These are phyloP conservation scores for Macrotis lagotis DNA, from an alignment of 2,113 vertebrate genomes.

Conservation along the genomic window DNA sequence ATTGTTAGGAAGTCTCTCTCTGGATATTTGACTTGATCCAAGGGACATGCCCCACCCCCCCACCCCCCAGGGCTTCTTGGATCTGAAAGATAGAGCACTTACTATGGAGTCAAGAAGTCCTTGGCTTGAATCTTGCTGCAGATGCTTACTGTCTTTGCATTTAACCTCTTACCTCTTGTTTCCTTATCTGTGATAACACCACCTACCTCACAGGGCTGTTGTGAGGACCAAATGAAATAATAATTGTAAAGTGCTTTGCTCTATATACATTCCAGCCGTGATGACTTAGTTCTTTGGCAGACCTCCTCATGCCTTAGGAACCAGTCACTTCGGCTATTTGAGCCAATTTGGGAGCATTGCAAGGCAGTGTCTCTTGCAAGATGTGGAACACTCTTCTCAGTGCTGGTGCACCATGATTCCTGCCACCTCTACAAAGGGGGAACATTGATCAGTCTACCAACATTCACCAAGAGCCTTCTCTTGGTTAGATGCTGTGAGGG, in stretches of 20 bases:
- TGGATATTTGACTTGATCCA: neutral
- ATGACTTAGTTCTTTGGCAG: neutral
- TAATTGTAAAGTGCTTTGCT: neutral
- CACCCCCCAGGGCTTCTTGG: no score
- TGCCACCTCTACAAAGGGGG: neutral
- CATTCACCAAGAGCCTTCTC: neutral
- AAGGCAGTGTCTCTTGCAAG: neutral
- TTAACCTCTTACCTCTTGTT: neutral
- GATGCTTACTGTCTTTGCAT: neutral
- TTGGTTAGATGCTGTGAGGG: neutral
- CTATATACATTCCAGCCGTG: neutral
- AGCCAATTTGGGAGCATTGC: neutral
- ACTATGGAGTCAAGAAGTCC: neutral
- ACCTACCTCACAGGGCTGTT: neutral
- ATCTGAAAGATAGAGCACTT: no score
- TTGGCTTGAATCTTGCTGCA: neutral
- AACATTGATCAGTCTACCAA: neutral
- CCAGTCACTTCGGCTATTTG: neutral
- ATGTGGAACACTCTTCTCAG: neutral
- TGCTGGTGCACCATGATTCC: neutral
- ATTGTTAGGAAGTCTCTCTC: neutral
- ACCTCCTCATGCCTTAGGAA: neutral
- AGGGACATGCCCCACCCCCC: no score
- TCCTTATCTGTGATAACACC: neutral
- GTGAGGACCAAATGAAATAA: neutral